Evolutionary conservation across 92 coral and sea anemone species (phyloP), one percentile per base, ranked within the genome.

Genomic region (Diadumene lineata): DNA sequence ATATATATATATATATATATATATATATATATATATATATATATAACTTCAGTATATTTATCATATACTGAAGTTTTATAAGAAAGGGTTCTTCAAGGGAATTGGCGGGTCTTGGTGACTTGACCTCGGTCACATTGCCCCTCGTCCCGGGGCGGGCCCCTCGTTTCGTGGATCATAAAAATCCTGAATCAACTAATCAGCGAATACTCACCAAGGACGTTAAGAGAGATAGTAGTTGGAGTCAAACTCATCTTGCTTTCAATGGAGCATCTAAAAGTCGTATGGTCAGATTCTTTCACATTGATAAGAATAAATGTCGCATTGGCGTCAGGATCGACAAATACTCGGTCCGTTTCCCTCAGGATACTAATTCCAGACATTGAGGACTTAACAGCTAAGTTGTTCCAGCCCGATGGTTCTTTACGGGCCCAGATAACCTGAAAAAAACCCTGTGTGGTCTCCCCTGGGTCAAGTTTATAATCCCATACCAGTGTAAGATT

Each of bases 241-340:
- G 96, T 66, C 7, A 90, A 31, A 60, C 84, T 84, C 86, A 90
- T 87, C 31, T 83, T 86, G 67, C 96, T 90, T 38, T 85, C 75
- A 79, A 83, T 87, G 21, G 85, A 77, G 55, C 92, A 86, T 62
- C 80, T 84, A 51, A 82, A 90, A 16, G 70, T 82, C 2, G 89
- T 83, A 64, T 83, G 81, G 79, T 90, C 96, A 67, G 82, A 60
- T 17, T 70, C 85, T 26, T 69, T 61, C 8, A 90, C 87, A 23
- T 70, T 71, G 46, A 51, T 73, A 17, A 90, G 57, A 29, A 65
- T 68, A 21, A 90, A 75, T 18, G 92, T 79, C 0, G 76, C 79
- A 26, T 76, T 73, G 18, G 68, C 51, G 18, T 60, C 57, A 7
- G 61, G 43, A 50, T 66, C 75, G 9, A 82, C 82, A 22, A 28